These are phyloP conservation scores for Leptinotarsa tumamoca DNA, from an alignment of 2,888 invertebrate species.

Conservation along the genomic window DNA sequence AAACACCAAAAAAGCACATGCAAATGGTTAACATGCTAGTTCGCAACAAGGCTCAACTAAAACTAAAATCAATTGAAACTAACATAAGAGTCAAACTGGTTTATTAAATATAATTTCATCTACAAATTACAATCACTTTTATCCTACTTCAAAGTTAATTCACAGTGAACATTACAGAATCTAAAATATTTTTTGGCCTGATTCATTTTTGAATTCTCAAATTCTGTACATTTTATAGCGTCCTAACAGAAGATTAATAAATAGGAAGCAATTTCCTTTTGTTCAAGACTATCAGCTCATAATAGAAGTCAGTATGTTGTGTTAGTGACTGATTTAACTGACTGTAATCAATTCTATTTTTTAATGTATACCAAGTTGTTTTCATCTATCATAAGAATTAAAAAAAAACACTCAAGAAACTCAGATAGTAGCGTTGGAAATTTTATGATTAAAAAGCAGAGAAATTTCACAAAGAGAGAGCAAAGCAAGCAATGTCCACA, in stretches of 20 bases:
- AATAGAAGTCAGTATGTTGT: background rate
- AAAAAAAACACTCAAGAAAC: too few species aligned
- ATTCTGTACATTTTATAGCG: too few species aligned
- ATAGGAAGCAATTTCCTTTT: too few species aligned
- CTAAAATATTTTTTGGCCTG: too few species aligned
- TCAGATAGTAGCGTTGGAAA: background rate
- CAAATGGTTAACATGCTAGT: constrained; percentile 16
- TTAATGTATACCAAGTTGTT: background rate
- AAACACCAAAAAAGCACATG: constrained; percentile 1
- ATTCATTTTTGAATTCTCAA: too few species aligned
- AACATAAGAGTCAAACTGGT: background rate
- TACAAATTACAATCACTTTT: background rate
- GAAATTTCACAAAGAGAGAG: background rate
- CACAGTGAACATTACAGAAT: background rate
- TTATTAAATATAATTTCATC: background rate
- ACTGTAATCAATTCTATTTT: background rate
- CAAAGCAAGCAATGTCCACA: background rate
- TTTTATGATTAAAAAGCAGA: constrained; percentile 1
- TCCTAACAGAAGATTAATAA: too few species aligned
- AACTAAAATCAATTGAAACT: constrained; percentile 31
- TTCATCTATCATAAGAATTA: background rate
- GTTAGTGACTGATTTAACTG: background rate
- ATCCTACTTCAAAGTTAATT: background rate
- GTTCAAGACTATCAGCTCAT: background rate
- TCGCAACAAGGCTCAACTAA: constrained; percentile 48